Conservation (phyloP, 2,797 vertebrate genomes). For the Phalanger gymnotis region DNA sequence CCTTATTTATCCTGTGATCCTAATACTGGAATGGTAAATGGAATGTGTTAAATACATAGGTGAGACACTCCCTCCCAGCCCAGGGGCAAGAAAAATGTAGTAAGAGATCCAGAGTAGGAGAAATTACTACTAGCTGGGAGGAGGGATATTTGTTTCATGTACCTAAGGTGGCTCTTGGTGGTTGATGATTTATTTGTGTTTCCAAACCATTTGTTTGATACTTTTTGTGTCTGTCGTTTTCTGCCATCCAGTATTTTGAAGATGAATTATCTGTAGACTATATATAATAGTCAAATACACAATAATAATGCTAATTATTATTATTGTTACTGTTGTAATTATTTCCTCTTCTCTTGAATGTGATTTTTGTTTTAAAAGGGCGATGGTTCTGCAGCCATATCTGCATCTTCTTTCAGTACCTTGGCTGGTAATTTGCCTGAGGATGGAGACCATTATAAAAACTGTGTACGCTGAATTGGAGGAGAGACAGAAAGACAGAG, state of each 20-base stretch:
- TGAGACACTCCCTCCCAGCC: too few relatives aligned
- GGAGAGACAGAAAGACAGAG: too few relatives aligned
- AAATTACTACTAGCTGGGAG: too few relatives aligned
- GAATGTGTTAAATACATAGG: not conserved
- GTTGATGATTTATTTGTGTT: not conserved
- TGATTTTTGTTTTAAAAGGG: not conserved
- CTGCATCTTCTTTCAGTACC: not conserved
- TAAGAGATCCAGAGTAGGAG: not conserved
- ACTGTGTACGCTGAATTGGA: too few relatives aligned
- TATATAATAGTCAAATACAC: too few relatives aligned
- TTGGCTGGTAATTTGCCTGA: not conserved
- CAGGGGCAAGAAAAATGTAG: not conserved
- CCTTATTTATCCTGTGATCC: not conserved
- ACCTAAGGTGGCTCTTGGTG: not conserved
- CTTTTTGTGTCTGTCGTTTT: not conserved
- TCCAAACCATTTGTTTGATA: not conserved
- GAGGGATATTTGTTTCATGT: constrained; percentile 1
- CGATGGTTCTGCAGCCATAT: not conserved
- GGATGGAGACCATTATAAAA: too few relatives aligned
- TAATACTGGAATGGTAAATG: not conserved
- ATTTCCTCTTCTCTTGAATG: not conserved
- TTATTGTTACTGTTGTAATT: not conserved
- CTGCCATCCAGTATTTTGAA: constrained; percentile 15
- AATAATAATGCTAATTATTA: not conserved
- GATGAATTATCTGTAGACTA: not conserved